phyloP scores from a whole-genome alignment of 2,113 vertebrate genomes.

The Isurus oxyrinchus region DNA sequence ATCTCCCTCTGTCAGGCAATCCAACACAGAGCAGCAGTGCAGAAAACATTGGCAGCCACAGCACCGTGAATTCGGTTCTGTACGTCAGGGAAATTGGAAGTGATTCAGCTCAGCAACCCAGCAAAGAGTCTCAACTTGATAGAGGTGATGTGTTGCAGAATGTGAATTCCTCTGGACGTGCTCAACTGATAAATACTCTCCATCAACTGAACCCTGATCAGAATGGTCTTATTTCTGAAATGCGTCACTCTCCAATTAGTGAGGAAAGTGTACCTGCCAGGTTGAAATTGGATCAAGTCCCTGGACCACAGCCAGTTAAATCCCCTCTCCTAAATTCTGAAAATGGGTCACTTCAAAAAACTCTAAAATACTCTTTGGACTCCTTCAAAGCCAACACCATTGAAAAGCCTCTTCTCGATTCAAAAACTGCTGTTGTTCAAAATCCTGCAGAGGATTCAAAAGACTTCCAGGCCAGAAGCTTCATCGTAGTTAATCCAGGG shows the following conservation, averaged over 20 bases:
- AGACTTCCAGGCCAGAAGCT: background rate
- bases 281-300: background rate
- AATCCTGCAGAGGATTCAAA: background rate
- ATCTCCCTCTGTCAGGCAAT: background rate
- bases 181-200: background rate
- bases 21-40: background rate
- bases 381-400: background rate
- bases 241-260: background rate
- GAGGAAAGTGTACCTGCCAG: background rate
- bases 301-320: background rate
- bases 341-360: background rate
- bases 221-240: background rate
- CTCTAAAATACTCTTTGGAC: background rate
- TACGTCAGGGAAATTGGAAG: background rate
- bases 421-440: background rate
- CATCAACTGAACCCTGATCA: background rate
- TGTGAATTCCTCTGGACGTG: background rate
- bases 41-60: background rate
- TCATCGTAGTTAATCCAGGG: too few relatives aligned
- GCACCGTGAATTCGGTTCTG: background rate
- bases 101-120: background rate
- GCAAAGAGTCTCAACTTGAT: too few relatives aligned
- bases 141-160: background rate
- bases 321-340: background rate
- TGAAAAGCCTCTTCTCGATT: too few relatives aligned